Percentiles rank a stretch among this genome's conserved stretches.
phyloP scores from a whole-genome alignment of 1,140 invertebrate genomes.

The Drosophila hydei region DNA sequence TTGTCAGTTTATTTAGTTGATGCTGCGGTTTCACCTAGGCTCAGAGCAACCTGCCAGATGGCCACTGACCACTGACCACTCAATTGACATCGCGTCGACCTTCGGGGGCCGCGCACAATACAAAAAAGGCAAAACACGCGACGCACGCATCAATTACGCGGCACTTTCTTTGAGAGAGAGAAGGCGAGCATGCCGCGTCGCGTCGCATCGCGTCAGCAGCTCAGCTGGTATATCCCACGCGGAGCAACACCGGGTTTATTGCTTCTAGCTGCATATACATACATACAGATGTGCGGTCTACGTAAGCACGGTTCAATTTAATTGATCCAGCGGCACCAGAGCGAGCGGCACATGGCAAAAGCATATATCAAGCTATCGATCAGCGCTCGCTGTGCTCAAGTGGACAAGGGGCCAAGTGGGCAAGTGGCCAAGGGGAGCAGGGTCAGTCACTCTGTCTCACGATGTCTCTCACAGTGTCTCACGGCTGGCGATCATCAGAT shows the following conservation, averaged over 20 bases:
- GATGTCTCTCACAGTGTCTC: conserved; percentile 11
- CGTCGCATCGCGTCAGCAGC: background rate
- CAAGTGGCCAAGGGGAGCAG: background rate
- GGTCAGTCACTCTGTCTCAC: conserved; percentile 46
- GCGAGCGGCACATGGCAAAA: conserved; percentile 26
- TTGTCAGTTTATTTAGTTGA: conserved; percentile 23
- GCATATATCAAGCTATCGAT: conserved; percentile 43
- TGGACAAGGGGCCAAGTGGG: no score
- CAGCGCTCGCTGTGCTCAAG: conserved; percentile 36
- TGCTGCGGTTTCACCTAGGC: conserved; percentile 26
- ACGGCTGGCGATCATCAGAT: conserved; percentile 4
- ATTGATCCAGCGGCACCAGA: conserved; percentile 62
- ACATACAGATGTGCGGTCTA: conserved; percentile 12
- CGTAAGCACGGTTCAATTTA: conserved; percentile 72
- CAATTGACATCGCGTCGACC: conserved; percentile 51
- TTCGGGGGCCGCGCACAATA: conserved; percentile 33
- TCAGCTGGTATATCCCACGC: conserved; percentile 48
- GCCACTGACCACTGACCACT: conserved; percentile 28
- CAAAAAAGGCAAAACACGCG: conserved; percentile 48
- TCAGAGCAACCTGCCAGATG: conserved; percentile 20
- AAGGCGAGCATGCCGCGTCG: no score
- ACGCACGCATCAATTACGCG: conserved; percentile 66
- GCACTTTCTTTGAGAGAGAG: conserved; percentile 57
- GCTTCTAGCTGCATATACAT: conserved; percentile 16
- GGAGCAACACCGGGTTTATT: conserved; percentile 15